These are phyloP conservation scores for Glaucomys volans DNA, from an alignment of 2,113 vertebrate species.

Conservation along the genomic window DNA sequence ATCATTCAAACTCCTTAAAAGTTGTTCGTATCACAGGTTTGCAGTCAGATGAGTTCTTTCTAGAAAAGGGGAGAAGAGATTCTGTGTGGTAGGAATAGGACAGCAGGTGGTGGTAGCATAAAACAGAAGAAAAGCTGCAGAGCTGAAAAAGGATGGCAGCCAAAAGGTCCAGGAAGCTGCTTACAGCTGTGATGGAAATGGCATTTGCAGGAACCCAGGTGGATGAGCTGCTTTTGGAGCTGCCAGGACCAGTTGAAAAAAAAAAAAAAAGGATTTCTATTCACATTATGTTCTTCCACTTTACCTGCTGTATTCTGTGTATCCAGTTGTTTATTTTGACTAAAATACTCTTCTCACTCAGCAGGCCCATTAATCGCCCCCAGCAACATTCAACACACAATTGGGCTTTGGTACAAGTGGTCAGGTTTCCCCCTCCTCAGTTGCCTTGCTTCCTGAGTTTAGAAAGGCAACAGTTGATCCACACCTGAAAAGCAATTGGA, in stretches of 20 bases:
- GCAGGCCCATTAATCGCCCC: slow-evolving; percentile 32
- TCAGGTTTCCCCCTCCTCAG: neutral
- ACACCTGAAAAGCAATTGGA: slow-evolving; percentile 60
- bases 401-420: slow-evolving; percentile 46
- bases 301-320: neutral
- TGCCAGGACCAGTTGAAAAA: neutral
- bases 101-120: slow-evolving; percentile 82
- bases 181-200: slow-evolving; percentile 8
- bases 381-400: slow-evolving; percentile 24
- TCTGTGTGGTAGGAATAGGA: slow-evolving; percentile 74
- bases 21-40: neutral
- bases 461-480: slow-evolving; percentile 51
- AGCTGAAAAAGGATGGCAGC: slow-evolving; percentile 35
- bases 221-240: neutral
- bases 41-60: slow-evolving; percentile 2
- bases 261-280: slow-evolving; percentile 22
- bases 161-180: slow-evolving; percentile 43
- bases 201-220: neutral
- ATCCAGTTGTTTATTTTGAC: slow-evolving; percentile 53
- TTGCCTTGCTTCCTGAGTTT: slow-evolving; percentile 50
- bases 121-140: slow-evolving; percentile 75
- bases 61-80: slow-evolving; percentile 57
- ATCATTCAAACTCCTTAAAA: slow-evolving; percentile 38
- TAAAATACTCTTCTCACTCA: slow-evolving; percentile 58
- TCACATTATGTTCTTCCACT: neutral